Conservation (phyloP, 2,888 invertebrate genomes). For the Lithophane ornitopus region DNA sequence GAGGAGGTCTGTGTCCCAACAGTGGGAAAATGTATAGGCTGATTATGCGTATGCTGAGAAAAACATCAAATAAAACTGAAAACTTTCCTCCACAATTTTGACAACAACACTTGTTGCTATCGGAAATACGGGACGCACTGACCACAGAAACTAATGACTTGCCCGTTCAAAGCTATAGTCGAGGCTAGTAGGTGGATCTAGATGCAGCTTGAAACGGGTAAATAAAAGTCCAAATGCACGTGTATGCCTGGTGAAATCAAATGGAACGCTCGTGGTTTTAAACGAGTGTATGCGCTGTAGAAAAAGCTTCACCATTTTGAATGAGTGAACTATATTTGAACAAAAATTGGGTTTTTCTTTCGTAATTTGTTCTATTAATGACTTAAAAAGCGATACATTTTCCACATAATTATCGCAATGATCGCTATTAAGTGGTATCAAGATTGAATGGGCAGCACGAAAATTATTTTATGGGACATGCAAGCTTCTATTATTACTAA, state of each 20-base stretch:
- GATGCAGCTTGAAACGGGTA: slow-evolving; percentile 28
- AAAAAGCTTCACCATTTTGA: slow-evolving; percentile 6
- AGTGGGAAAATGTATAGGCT: too few relatives aligned
- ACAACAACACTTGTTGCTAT: slow-evolving; percentile 61
- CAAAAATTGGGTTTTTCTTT: neutral
- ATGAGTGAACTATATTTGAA: slow-evolving; percentile 16
- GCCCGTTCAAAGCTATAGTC: slow-evolving; percentile 35
- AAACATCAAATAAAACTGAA: neutral
- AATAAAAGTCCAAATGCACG: slow-evolving; percentile 47
- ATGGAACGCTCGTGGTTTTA: slow-evolving; percentile 39
- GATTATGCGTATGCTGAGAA: too few relatives aligned
- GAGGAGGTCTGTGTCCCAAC: too few relatives aligned
- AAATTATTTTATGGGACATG: neutral
- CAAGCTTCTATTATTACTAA: neutral
- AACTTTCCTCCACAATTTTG: slow-evolving; percentile 40
- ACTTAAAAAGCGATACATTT: neutral
- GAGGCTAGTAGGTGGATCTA: slow-evolving; percentile 23
- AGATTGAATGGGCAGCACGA: neutral
- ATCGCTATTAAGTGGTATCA: neutral
- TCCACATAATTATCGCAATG: neutral
- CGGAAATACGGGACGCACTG: slow-evolving; percentile 39
- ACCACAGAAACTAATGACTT: slow-evolving; percentile 61
- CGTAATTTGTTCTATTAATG: neutral
- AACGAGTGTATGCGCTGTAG: slow-evolving; percentile 4
- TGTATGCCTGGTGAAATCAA: slow-evolving; percentile 36